Evolutionary conservation across 64 coral and sea anemone species (phyloP), one percentile per base, ranked within the genome.

Genomic region (Astreopora myriophthalma): DNA sequence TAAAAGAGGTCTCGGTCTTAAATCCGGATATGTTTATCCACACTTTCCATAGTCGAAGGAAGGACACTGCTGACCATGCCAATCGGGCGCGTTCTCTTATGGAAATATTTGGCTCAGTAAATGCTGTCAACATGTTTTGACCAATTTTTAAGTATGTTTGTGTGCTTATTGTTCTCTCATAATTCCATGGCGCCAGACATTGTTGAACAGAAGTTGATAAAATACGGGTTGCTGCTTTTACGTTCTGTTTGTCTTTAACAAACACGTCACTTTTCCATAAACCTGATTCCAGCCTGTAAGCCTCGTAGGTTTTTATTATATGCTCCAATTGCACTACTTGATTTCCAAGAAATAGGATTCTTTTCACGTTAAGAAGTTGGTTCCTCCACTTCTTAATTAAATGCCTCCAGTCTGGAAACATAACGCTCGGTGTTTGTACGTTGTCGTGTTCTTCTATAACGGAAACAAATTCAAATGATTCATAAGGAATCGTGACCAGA

Each of bases 331-430:
- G 69, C 28, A 74, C 34, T 7, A 85, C 40, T 60, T 33, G 11
- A 17, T 92, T 76, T n/a, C 80, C 90, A 36, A 92, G 49, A 13
- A 92, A 3, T 3, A 91, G 65, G 11, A 83, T 48, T n/a, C 31
- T 23, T 81, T 68, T 73, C 29, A 57, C 62, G 34, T 91, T 92
- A 46, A 92, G 40, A 20, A 92, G 44, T 76, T 92, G 89, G 31
- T 92, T 92, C n/a, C 89, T 62, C 89, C 79, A 85, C 64, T 92
- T 92, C 34, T 92, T 92, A 69, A 81, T 85, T 2, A 92, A 13
- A 73, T 92, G 89, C 33, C 66, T 32, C 89, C 89, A 85, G 40
- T 75, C 89, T n/a, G 79, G 79, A 48, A 75, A 76, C 78, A 92
- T 69, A 32, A 32, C 8, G 10, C 0, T 69, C 10, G 66, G 27